Percentiles rank a stretch among this genome's conserved stretches.
These are phyloP conservation scores for Drosophila merina DNA, from an alignment of 2,888 invertebrate species.

Conservation along the genomic window DNA sequence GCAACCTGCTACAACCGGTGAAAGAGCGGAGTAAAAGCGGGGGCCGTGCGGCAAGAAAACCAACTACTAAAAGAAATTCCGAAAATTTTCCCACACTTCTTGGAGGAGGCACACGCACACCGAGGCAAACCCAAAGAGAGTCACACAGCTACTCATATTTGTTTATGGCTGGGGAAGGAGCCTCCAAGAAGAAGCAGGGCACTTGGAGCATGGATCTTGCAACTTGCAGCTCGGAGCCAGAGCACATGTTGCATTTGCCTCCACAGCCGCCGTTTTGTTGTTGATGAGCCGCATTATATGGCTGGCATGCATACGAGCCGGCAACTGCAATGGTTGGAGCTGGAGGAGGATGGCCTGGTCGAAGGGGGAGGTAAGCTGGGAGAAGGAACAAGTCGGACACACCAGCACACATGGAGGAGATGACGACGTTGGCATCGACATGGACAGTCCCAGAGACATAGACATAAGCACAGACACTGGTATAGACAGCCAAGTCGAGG, in stretches of 20 bases:
- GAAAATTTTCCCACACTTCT: constrained; percentile 79
- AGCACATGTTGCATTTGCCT: constrained; percentile 79
- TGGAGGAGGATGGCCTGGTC: constrained; percentile 1
- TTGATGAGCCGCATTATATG: constrained; percentile 78
- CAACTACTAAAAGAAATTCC: constrained; percentile 67
- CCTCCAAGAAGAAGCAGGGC: constrained; percentile 24
- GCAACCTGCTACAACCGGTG: constrained; percentile 49
- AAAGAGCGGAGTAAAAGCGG: constrained; percentile 1
- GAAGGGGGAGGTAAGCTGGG: not conserved
- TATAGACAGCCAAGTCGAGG: constrained; percentile 50
- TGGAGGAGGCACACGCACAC: constrained; percentile 43
- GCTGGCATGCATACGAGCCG: constrained; percentile 64
- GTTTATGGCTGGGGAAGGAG: constrained; percentile 70
- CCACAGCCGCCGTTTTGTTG: constrained; percentile 47
- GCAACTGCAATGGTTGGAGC: constrained; percentile 22
- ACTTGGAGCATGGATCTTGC: constrained; percentile 20
- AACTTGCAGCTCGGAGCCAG: constrained; percentile 26
- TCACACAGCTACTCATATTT: constrained; percentile 73
- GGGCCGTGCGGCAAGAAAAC: constrained; percentile 27
- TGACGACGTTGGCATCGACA: constrained; percentile 45
- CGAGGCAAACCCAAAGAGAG: constrained; percentile 12
- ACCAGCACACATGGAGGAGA: constrained; percentile 29
- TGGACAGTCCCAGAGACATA: constrained; percentile 25
- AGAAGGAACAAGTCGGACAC: constrained; percentile 17
- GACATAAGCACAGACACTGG: constrained; percentile 37